Evolutionary conservation across 2,113 vertebrate species (phyloP).

Genomic region (Corythoichthys intestinalis): DNA sequence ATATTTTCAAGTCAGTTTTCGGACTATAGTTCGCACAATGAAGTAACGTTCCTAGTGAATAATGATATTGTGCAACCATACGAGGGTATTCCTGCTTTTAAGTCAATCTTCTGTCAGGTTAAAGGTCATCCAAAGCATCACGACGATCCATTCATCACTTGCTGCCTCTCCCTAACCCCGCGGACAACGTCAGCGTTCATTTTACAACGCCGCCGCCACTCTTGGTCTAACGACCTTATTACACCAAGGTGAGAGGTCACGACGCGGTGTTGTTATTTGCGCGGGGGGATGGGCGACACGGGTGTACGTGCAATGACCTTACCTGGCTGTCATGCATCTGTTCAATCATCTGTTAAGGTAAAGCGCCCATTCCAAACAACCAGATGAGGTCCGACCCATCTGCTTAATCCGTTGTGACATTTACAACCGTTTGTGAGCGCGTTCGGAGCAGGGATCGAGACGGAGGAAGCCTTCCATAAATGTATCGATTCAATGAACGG

Average conservation of each 20-base stretch:
- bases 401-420: conserved; percentile 25
- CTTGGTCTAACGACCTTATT: conserved; percentile 48
- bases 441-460: neutral
- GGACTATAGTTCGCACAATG: no score
- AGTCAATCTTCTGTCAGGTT: conserved; percentile 40
- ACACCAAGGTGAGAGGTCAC: conserved; percentile 47
- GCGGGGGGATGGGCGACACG: neutral
- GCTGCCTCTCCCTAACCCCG: conserved; percentile 51
- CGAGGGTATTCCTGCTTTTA: conserved; percentile 10
- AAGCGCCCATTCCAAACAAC: conserved; percentile 7
- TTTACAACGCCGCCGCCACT: conserved; percentile 46
- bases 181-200: conserved; percentile 44
- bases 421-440: conserved; percentile 3
- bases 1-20: no score
- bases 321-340: conserved; percentile 28
- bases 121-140: conserved; percentile 54
- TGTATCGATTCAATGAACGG: conserved; percentile 44
- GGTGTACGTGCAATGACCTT: conserved; percentile 12
- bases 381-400: conserved; percentile 30
- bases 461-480: conserved; percentile 39
- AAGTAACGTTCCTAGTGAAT: no score
- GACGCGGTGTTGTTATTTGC: conserved; percentile 27
- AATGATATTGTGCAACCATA: no score
- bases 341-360: conserved; percentile 42
- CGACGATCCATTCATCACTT: no score